Evolutionary conservation across 2,888 invertebrate species (phyloP).

Genomic region (Notodonta ziczac): DNA sequence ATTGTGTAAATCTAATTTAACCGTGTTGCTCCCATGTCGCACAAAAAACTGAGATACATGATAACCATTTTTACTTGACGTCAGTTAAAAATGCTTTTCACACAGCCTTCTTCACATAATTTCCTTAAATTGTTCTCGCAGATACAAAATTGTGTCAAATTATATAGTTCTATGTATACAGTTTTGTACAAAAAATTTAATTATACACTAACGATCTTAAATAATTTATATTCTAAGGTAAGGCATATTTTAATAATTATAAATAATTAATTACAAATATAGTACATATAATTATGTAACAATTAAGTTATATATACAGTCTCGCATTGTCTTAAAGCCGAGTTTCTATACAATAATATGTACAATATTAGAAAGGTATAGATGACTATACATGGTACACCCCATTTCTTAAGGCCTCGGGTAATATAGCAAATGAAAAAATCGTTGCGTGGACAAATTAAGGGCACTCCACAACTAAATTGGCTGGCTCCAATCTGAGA

Average conservation of each 20-base stretch:
- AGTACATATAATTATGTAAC: conserved; percentile 72
- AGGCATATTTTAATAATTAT: conserved; percentile 77
- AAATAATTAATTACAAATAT: conserved; percentile 77
- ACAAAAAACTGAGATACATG: conserved; percentile 43
- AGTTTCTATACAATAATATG: conserved; percentile 63
- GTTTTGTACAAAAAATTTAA: conserved; percentile 53
- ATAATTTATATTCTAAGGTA: conserved; percentile 57
- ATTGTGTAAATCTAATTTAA: conserved; percentile 45
- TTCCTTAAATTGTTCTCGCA: conserved; percentile 47
- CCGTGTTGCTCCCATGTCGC: conserved; percentile 48
- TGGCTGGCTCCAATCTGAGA: conserved; percentile 64
- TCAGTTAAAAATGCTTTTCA: conserved; percentile 74
- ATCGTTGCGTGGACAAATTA: conserved; percentile 21
- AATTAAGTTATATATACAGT: conserved; percentile 76
- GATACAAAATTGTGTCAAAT: conserved; percentile 41
- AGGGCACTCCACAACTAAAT: conserved; percentile 61
- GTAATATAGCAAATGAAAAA: conserved; percentile 26
- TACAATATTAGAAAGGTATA: conserved; percentile 60
- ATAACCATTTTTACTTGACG: conserved; percentile 32
- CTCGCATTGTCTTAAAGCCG: conserved; percentile 78
- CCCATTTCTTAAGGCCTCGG: conserved; percentile 38
- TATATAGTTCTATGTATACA: conserved; percentile 22
- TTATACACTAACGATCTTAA: conserved; percentile 43
- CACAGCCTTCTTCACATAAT: conserved; percentile 71
- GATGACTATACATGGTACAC: conserved; percentile 45